These are phyloP conservation scores for Toxotes chatareus DNA, from an alignment of 2,113 vertebrate species.

Conservation along the genomic window DNA sequence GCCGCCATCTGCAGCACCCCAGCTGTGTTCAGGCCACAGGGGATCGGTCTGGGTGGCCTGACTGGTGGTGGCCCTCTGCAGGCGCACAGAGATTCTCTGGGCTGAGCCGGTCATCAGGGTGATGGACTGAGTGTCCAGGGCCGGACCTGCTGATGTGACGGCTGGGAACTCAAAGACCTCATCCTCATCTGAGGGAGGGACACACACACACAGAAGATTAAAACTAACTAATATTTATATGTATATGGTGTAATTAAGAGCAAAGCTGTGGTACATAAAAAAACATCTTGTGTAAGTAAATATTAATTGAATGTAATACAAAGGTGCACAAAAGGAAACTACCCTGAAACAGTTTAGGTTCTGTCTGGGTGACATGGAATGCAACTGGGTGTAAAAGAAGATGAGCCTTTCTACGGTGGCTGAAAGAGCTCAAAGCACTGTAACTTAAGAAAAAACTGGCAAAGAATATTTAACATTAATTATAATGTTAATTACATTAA, in stretches of 20 bases:
- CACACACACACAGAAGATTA: not conserved
- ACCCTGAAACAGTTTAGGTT: too few species aligned
- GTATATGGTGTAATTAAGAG: too few species aligned
- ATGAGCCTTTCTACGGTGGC: not conserved
- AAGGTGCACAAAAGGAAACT: too few species aligned
- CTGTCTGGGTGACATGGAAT: too few species aligned
- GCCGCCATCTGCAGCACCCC: constrained; percentile 84
- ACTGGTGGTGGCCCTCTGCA: constrained; percentile 93
- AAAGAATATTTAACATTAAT: too few species aligned
- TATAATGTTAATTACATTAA: too few species aligned
- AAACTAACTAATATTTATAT: too few species aligned
- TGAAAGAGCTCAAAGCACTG: not conserved
- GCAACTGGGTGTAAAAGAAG: not conserved
- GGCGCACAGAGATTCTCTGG: constrained; percentile 92
- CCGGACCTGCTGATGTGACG: constrained; percentile 79
- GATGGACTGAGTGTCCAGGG: constrained; percentile 89
- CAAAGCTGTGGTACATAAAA: too few species aligned
- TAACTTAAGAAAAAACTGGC: not conserved
- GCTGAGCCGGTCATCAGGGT: constrained; percentile 94
- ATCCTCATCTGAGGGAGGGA: constrained; percentile 86
- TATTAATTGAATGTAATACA: not conserved
- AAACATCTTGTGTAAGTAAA: too few species aligned
- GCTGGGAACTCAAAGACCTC: constrained; percentile 94
- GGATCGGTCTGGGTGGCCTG: constrained; percentile 97
- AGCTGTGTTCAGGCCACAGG: constrained; percentile 90